phyloP scores from a whole-genome alignment of 2,888 invertebrate species.

The Globia sparganii region DNA sequence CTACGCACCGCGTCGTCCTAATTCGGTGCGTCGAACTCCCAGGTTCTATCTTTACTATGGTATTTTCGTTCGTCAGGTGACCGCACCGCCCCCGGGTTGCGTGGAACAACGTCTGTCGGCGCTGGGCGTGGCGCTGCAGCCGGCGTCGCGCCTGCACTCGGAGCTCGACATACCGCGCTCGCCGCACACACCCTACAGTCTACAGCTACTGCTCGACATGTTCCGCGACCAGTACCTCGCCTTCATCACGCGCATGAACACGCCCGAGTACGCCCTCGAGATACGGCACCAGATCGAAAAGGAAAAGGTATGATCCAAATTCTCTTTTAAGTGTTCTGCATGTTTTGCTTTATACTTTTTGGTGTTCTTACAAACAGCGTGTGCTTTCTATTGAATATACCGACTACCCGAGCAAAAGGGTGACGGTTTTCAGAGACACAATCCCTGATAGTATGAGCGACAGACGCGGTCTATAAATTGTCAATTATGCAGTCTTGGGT shows the following conservation, averaged over 20 bases:
- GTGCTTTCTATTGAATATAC: conserved; percentile 19
- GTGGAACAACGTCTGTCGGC: conserved; percentile 97
- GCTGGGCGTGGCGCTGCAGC: conserved; percentile 92
- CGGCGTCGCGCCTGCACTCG: conserved; percentile 92
- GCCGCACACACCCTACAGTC: conserved; percentile 95
- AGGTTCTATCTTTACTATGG: not conserved
- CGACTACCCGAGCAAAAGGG: not conserved
- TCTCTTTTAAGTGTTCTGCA: conserved; percentile 13
- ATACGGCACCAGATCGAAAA: conserved; percentile 94
- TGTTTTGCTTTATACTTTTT: conserved; percentile 35
- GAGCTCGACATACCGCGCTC: conserved; percentile 95
- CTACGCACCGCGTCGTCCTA: not conserved
- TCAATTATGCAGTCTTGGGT: not conserved
- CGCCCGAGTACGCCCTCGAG: conserved; percentile 93
- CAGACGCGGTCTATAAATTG: not conserved
- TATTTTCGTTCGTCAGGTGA: conserved; percentile 76
- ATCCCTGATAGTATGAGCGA: not conserved
- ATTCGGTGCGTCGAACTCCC: not conserved
- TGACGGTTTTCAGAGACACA: conserved; percentile 3
- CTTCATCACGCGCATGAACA: conserved; percentile 95
- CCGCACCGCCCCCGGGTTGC: conserved; percentile 97
- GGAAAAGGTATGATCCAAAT: conserved; percentile 91
- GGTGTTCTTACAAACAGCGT: conserved; percentile 45
- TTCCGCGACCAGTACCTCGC: conserved; percentile 96
- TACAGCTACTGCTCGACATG: conserved; percentile 96